Conservation (phyloP, 2,113 vertebrate genomes). For the Cyphomyrus plagiostoma region DNA sequence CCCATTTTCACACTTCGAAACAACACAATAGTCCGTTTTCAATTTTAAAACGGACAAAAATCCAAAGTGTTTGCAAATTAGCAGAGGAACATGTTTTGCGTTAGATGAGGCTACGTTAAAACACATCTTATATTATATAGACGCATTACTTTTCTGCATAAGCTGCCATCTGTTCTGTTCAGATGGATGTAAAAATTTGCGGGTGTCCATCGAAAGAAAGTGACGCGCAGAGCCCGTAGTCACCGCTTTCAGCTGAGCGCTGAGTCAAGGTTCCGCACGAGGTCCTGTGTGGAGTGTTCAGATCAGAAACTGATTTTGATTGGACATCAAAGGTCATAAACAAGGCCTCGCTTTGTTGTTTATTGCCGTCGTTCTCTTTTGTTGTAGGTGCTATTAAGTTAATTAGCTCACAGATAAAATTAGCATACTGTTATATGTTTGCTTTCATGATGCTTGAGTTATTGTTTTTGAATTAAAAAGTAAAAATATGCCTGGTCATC, state of each 20-base stretch:
- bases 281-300: neutral
- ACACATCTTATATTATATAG: neutral
- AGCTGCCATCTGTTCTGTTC: constrained; percentile 11
- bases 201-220: neutral
- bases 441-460: neutral
- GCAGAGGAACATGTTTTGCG: neutral
- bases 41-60: neutral
- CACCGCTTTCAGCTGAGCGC: neutral
- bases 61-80: neutral
- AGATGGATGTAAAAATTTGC: neutral
- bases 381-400: neutral
- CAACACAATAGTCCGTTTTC: neutral
- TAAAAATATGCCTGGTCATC: neutral
- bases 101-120: neutral
- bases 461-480: neutral
- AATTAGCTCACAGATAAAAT: neutral
- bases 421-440: neutral
- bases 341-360: neutral
- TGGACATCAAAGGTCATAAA: constrained; percentile 4
- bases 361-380: neutral
- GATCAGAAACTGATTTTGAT: constrained; percentile 5
- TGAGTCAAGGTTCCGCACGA: neutral
- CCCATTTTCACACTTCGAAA: neutral
- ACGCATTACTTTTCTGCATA: neutral
- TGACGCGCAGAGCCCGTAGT: neutral